Percentiles rank a stretch among this genome's conserved stretches.
Evolutionary conservation across 2,113 vertebrate species (phyloP).

Genomic region (Ploceus nigricollis): DNA sequence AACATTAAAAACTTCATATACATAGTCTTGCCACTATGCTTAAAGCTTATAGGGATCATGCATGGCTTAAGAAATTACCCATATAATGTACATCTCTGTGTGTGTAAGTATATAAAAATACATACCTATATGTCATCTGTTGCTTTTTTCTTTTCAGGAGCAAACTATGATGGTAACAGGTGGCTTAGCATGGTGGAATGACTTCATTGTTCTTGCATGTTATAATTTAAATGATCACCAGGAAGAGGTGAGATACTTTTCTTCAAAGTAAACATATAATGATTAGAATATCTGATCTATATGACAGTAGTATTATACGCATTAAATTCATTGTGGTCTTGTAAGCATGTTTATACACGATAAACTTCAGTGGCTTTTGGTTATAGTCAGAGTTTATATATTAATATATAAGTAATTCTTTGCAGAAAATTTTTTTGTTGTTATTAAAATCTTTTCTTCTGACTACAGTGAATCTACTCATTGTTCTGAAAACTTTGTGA

Average conservation of each 20-base stretch:
- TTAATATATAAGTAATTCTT: not conserved
- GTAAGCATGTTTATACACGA: not conserved
- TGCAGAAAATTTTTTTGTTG: not conserved
- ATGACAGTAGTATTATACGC: not conserved
- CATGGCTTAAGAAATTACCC: not conserved
- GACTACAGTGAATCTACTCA: not conserved
- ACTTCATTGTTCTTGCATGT: conserved; percentile 95
- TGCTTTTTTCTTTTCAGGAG: conserved; percentile 77
- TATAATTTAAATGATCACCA: conserved; percentile 92
- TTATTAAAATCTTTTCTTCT: not conserved
- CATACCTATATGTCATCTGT: not conserved
- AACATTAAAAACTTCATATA: not conserved
- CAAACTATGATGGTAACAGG: conserved; percentile 97
- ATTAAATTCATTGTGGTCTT: not conserved
- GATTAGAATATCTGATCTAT: not conserved
- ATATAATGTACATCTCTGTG: fast-evolving
- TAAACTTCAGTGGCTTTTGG: not conserved
- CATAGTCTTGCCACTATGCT: not conserved
- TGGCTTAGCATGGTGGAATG: conserved; percentile 96
- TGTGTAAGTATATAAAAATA: not conserved
- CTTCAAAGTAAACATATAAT: not conserved
- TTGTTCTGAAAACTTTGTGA: not conserved
- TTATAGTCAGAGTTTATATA: not conserved
- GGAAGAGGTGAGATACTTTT: conserved; percentile 84
- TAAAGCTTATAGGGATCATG: not conserved